Conservation (phyloP, 53 echinoderm and acorn worm species). For the Zoroaster sp. region DNA sequence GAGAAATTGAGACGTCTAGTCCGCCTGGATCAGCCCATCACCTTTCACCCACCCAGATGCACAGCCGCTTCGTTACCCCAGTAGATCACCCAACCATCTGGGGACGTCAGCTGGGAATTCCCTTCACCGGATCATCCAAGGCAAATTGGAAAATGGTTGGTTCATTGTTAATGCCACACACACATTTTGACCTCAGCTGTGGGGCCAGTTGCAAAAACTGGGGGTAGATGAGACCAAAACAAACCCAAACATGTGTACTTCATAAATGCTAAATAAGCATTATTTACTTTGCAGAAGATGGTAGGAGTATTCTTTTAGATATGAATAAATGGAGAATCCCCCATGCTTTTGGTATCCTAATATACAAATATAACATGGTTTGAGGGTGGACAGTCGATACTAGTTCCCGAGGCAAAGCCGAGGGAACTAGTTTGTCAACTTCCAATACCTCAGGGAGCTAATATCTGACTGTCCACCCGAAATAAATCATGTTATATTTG, state of each 20-base stretch:
- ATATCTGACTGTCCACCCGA: too few relatives aligned
- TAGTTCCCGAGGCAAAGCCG: too few relatives aligned
- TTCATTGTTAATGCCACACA: constrained; percentile 26
- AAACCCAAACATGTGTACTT: not conserved
- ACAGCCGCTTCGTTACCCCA: not conserved
- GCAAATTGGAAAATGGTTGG: not conserved
- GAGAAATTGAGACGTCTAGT: constrained; percentile 34
- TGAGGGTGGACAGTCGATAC: too few relatives aligned
- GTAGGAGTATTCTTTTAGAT: too few relatives aligned
- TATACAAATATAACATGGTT: too few relatives aligned
- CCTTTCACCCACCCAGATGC: constrained; percentile 46
- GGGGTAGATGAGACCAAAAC: not conserved
- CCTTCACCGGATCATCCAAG: not conserved
- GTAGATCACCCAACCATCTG: constrained; percentile 23
- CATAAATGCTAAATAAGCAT: not conserved
- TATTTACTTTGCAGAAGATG: not conserved
- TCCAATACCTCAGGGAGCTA: too few relatives aligned
- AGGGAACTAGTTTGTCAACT: too few relatives aligned
- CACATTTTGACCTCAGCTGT: constrained; percentile 18
- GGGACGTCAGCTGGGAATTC: constrained; percentile 18
- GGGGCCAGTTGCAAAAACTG: not conserved
- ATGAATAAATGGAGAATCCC: too few relatives aligned
- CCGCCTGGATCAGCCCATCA: not conserved
- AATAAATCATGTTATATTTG: too few relatives aligned
- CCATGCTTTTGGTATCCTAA: too few relatives aligned